Conservation (phyloP, 2,797 vertebrate species). For the Danio choprae region DNA sequence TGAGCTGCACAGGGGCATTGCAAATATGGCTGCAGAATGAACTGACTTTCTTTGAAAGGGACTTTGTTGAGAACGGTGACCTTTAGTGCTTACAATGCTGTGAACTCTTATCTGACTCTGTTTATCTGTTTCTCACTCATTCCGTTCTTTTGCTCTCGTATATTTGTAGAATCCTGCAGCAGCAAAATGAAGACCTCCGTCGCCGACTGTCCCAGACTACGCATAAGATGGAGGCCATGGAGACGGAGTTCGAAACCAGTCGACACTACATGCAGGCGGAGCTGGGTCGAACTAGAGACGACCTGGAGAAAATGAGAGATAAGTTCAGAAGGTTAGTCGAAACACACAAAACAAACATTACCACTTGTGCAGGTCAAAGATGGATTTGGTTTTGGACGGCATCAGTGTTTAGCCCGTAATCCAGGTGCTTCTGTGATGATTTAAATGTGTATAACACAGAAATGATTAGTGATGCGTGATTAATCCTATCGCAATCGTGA, state of each 20-base stretch:
- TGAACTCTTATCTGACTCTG: neutral
- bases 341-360: no score
- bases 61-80: neutral
- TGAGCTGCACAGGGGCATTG: no score
- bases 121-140: neutral
- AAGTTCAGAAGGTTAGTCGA: constrained; percentile 91
- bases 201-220: constrained; percentile 87
- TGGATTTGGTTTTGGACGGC: no score
- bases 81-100: neutral
- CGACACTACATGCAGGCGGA: constrained; percentile 94
- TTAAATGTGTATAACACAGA: no score
- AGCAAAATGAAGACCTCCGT: constrained; percentile 95
- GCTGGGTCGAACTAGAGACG: constrained; percentile 89
- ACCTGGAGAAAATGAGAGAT: constrained; percentile 97
- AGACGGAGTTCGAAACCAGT: constrained; percentile 90
- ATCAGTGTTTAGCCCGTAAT: no score
- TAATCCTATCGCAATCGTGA: no score
- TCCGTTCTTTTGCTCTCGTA: neutral
- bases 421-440: no score
- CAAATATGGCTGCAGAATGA: no score
- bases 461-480: no score
- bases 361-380: no score
- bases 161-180: constrained; percentile 80
- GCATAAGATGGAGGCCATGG: constrained; percentile 92
- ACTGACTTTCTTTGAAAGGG: no score